A percentile compares a stretch with the other conserved stretches of the same genome.
These are phyloP conservation scores for Trichomycterus rosablanca DNA, from an alignment of 2,113 vertebrate genomes.

Conservation along the genomic window DNA sequence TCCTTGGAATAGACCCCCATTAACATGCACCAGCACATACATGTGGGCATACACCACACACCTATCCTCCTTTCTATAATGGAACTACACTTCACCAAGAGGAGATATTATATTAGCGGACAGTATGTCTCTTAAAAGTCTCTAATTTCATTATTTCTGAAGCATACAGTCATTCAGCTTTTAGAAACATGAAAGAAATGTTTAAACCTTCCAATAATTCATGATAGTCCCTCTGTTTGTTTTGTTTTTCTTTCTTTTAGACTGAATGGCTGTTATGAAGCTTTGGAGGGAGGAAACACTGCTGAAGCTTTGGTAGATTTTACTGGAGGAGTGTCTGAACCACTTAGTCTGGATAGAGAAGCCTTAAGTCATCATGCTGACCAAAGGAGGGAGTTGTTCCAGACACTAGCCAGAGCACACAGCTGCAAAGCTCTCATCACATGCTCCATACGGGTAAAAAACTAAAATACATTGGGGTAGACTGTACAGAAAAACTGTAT, in stretches of 20 bases:
- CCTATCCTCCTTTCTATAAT: too few species aligned
- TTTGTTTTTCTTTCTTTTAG: conserved; percentile 40
- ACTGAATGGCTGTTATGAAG: conserved; percentile 75
- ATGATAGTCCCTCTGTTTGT: too few species aligned
- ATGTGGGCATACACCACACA: too few species aligned
- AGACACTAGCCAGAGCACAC: conserved; percentile 64
- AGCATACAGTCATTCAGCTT: too few species aligned
- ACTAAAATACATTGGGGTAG: background rate
- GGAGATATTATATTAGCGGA: too few species aligned
- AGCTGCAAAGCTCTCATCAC: conserved; percentile 69
- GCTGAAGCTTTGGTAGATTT: conserved; percentile 76
- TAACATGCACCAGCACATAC: too few species aligned
- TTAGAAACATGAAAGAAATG: too few species aligned
- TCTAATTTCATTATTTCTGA: too few species aligned
- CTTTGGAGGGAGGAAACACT: conserved; percentile 75
- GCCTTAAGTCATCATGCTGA: conserved; percentile 49
- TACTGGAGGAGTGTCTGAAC: conserved; percentile 74
- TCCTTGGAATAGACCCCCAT: too few species aligned
- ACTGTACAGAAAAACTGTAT: background rate
- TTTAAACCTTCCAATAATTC: too few species aligned
- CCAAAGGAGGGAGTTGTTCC: conserved; percentile 63
- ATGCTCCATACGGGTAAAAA: conserved; percentile 70
- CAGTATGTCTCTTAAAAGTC: too few species aligned
- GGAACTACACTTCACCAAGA: too few species aligned
- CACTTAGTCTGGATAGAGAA: conserved; percentile 58